These are phyloP conservation scores for Nymphalis polychloros DNA, from an alignment of 2,888 invertebrate genomes.

Conservation along the genomic window DNA sequence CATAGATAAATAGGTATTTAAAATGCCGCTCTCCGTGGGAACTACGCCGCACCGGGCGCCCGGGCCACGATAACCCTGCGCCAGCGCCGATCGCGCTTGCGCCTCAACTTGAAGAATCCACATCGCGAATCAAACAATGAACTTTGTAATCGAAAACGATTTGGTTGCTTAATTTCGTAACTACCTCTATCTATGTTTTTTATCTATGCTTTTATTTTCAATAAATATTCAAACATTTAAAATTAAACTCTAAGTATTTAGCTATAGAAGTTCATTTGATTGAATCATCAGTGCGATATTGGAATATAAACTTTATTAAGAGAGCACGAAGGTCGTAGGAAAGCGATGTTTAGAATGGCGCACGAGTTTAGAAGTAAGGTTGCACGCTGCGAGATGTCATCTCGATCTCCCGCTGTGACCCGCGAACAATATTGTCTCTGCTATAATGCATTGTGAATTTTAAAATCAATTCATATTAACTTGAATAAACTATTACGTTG, in stretches of 20 bases:
- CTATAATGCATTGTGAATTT: slow-evolving; percentile 75
- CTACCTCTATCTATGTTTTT: slow-evolving; percentile 68
- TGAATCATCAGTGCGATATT: slow-evolving; percentile 26
- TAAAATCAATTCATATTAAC: slow-evolving; percentile 76
- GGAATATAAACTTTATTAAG: slow-evolving; percentile 49
- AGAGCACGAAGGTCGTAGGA: slow-evolving; percentile 41
- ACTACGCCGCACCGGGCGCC: slow-evolving; percentile 74
- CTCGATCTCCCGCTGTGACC: slow-evolving; percentile 74
- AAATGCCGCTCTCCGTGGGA: slow-evolving; percentile 79
- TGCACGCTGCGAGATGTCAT: slow-evolving; percentile 80
- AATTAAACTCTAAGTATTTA: slow-evolving; percentile 58
- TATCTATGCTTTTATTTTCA: slow-evolving; percentile 75
- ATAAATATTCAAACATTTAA: slow-evolving; percentile 59
- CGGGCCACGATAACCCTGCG: slow-evolving; percentile 59
- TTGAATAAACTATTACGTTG: slow-evolving; percentile 46
- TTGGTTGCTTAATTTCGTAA: slow-evolving; percentile 77
- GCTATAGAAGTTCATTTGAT: slow-evolving; percentile 47
- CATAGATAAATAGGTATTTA: slow-evolving; percentile 78
- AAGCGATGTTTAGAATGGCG: slow-evolving; percentile 45
- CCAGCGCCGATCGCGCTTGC: slow-evolving; percentile 47
- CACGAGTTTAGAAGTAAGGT: slow-evolving; percentile 62
- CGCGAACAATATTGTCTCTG: slow-evolving; percentile 80
- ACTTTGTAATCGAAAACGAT: slow-evolving; percentile 71
- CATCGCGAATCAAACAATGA: slow-evolving; percentile 73
- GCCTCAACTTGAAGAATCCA: slow-evolving; percentile 43